These are phyloP conservation scores for Amblyjoppa fuscipennis DNA, from an alignment of 2,888 invertebrate genomes.

Conservation along the genomic window DNA sequence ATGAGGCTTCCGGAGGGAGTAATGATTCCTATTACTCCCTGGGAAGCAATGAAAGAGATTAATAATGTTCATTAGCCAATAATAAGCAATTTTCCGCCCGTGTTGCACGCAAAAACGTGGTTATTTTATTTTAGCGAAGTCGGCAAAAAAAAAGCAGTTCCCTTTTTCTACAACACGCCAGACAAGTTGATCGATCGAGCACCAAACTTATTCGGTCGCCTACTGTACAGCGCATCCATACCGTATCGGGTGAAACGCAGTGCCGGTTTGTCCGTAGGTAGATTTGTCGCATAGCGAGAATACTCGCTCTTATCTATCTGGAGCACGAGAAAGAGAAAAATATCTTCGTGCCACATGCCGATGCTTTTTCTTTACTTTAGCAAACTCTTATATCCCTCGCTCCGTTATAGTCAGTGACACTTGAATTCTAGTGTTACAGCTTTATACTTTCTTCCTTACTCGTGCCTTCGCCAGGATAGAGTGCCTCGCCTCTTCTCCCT, in stretches of 20 bases:
- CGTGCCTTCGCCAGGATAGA: constrained; percentile 2
- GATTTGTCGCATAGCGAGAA: constrained; percentile 3
- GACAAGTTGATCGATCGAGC: too few relatives aligned
- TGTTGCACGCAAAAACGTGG: too few relatives aligned
- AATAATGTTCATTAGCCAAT: too few relatives aligned
- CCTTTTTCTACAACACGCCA: too few relatives aligned
- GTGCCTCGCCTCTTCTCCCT: constrained; percentile 2
- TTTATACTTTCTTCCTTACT: constrained; percentile 25
- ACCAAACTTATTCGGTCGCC: too few relatives aligned
- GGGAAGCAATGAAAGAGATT: too few relatives aligned
- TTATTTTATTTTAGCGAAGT: too few relatives aligned
- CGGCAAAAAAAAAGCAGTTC: too few relatives aligned
- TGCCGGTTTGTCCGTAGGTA: constrained; percentile 4
- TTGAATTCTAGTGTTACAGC: constrained; percentile 49
- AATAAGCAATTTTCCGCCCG: too few relatives aligned
- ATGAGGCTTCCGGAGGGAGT: too few relatives aligned
- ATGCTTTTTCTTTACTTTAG: constrained; percentile 5
- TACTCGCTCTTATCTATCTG: constrained; percentile 45
- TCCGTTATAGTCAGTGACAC: constrained; percentile 23
- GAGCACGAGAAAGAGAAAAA: constrained; percentile 10
- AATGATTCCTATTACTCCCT: too few relatives aligned
- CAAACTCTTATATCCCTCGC: constrained; percentile 15
- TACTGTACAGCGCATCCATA: not conserved
- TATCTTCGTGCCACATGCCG: constrained; percentile 3
- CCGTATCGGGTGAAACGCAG: not conserved